phyloP scores from a whole-genome alignment of 92 coral and sea anemone genomes.

The Pocillopora meandrina region DNA sequence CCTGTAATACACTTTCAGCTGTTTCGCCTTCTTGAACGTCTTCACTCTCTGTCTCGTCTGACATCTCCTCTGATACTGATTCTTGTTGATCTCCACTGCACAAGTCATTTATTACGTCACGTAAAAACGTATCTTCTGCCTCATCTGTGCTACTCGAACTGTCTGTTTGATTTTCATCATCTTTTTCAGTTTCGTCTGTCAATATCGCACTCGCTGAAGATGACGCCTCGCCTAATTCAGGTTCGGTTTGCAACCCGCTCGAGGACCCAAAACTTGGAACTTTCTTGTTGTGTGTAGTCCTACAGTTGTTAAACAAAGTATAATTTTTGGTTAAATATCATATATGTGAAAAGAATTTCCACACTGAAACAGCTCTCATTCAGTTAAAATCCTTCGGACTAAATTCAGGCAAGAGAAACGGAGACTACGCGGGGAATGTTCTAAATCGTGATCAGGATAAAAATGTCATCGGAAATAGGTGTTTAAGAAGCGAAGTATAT shows the following conservation, averaged over 20 bases:
- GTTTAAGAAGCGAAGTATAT: not conserved
- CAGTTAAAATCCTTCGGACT: no score
- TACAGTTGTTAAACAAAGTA: not conserved
- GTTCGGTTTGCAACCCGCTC: not conserved
- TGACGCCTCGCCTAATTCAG: no score
- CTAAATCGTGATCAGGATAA: no score
- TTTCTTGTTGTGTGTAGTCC: not conserved
- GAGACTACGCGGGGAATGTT: no score
- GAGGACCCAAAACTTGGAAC: conserved; percentile 23
- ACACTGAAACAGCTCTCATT: no score
- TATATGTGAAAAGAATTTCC: not conserved
- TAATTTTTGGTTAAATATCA: not conserved
- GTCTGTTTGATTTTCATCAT: not conserved
- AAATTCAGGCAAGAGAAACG: no score
- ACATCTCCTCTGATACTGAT: not conserved
- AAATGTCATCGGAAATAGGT: no score
- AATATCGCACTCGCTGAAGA: not conserved
- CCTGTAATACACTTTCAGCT: not conserved
- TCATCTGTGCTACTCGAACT: not conserved
- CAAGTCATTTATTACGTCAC: no score
- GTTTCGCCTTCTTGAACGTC: not conserved
- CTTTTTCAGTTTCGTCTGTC: no score
- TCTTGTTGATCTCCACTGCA: no score
- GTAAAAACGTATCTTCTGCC: not conserved
- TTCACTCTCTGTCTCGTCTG: not conserved